Evolutionary conservation across 2,113 vertebrate genomes (phyloP).

Genomic region (Hemicordylus capensis): DNA sequence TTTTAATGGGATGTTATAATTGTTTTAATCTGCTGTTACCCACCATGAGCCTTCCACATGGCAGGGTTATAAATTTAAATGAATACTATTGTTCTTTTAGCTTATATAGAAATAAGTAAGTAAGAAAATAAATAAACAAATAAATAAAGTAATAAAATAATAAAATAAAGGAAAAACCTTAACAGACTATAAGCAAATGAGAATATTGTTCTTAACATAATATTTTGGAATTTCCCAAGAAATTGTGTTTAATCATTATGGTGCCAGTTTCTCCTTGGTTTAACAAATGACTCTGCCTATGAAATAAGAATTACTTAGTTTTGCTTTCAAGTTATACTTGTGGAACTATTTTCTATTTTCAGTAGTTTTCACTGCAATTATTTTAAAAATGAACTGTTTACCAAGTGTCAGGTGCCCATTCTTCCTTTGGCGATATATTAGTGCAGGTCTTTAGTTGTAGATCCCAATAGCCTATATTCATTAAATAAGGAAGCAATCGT

Average conservation of each 20-base stretch:
- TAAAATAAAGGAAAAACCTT: not conserved
- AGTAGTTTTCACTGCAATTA: not conserved
- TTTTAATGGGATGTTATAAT: slow-evolving; percentile 31
- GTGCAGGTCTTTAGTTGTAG: slow-evolving; percentile 21
- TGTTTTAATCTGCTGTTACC: slow-evolving; percentile 31
- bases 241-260: not conserved
- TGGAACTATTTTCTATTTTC: slow-evolving; percentile 36
- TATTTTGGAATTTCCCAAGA: slow-evolving; percentile 30
- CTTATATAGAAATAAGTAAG: slow-evolving; percentile 8
- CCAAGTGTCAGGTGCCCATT: slow-evolving; percentile 13
- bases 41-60: slow-evolving; percentile 22
- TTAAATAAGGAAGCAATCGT: not conserved
- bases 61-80: slow-evolving; percentile 22
- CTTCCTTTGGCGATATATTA: not conserved
- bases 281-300: slow-evolving; percentile 1
- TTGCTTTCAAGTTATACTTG: not conserved
- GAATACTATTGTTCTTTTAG: slow-evolving; percentile 7
- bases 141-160: too few species aligned
- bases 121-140: too few species aligned
- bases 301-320: slow-evolving; percentile 17
- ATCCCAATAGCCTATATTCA: slow-evolving; percentile 17
- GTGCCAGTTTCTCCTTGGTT: slow-evolving; percentile 4
- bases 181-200: not conserved
- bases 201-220: not conserved
- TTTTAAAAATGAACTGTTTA: slow-evolving; percentile 20